Percentiles rank a stretch among this genome's conserved stretches.
phyloP scores from a whole-genome alignment of 2,113 vertebrate genomes.

The western clawed frog (Xenopus tropicalis) region DNA sequence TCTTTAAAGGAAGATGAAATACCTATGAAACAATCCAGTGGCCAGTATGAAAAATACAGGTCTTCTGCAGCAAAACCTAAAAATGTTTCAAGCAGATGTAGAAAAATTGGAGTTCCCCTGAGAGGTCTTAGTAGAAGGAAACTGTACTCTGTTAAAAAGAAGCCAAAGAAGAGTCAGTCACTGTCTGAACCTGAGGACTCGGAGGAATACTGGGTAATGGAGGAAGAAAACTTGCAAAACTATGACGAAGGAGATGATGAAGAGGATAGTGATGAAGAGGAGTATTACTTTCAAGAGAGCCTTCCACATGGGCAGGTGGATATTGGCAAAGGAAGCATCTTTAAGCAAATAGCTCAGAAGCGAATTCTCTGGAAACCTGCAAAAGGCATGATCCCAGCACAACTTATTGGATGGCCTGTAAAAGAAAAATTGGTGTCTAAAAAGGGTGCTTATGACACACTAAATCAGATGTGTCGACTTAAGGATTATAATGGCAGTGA shows the following conservation, averaged over 20 bases:
- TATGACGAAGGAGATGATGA: constrained; percentile 40
- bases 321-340: constrained; percentile 46
- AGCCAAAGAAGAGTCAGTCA: constrained; percentile 47
- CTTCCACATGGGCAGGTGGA: constrained; percentile 38
- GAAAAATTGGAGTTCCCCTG: constrained; percentile 41
- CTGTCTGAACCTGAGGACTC: constrained; percentile 58
- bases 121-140: constrained; percentile 49
- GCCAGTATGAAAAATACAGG: constrained; percentile 32
- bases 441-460: constrained; percentile 34
- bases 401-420: constrained; percentile 53
- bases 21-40: constrained; percentile 36
- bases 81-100: constrained; percentile 40
- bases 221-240: constrained; percentile 51
- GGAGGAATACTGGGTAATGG: constrained; percentile 54
- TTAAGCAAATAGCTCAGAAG: constrained; percentile 46
- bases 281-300: constrained; percentile 50
- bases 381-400: constrained; percentile 45
- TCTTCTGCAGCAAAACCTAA: constrained; percentile 44
- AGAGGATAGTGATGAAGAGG: constrained; percentile 40
- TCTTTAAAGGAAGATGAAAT: constrained; percentile 52
- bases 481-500: constrained; percentile 45
- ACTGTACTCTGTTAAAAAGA: constrained; percentile 39
- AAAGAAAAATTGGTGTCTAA: constrained; percentile 50
- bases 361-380: constrained; percentile 54
- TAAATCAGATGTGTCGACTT: constrained; percentile 46